Evolutionary conservation across 1,140 invertebrate genomes (phyloP).

Genomic region (Papilio polyxenes): DNA sequence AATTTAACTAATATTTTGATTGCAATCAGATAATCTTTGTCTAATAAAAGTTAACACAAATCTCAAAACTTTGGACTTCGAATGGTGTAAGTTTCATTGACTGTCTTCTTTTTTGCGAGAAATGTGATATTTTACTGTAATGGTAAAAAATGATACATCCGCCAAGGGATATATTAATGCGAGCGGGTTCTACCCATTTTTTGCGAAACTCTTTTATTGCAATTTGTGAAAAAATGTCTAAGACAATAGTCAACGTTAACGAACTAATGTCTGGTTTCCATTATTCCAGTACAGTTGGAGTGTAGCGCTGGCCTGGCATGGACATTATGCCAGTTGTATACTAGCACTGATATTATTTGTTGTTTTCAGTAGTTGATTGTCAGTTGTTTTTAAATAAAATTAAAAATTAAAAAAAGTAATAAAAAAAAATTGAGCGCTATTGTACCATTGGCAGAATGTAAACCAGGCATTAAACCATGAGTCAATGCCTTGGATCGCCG

Average conservation of each 20-base stretch:
- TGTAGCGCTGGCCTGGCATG: too few relatives aligned
- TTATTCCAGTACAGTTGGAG: too few relatives aligned
- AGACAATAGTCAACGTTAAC: constrained; percentile 57
- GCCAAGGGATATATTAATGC: neutral
- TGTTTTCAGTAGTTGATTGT: too few relatives aligned
- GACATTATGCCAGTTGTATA: too few relatives aligned
- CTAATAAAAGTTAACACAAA: neutral
- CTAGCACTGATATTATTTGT: too few relatives aligned
- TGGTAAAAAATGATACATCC: neutral
- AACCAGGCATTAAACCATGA: constrained; percentile 42
- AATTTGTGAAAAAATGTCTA: constrained; percentile 47
- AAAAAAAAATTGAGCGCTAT: too few relatives aligned
- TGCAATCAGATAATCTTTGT: neutral
- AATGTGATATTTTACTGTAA: neutral
- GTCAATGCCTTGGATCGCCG: constrained; percentile 40
- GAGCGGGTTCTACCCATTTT: neutral
- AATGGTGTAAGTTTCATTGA: neutral
- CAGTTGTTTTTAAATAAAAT: too few relatives aligned
- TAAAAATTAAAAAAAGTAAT: too few relatives aligned
- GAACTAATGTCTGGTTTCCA: constrained; percentile 40
- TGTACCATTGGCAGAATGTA: too few relatives aligned
- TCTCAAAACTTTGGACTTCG: neutral
- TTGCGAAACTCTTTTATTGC: constrained; percentile 24
- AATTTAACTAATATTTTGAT: neutral
- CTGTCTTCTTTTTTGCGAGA: neutral